phyloP scores from a whole-genome alignment of 2,888 invertebrate species.

The Hesperia comma region DNA sequence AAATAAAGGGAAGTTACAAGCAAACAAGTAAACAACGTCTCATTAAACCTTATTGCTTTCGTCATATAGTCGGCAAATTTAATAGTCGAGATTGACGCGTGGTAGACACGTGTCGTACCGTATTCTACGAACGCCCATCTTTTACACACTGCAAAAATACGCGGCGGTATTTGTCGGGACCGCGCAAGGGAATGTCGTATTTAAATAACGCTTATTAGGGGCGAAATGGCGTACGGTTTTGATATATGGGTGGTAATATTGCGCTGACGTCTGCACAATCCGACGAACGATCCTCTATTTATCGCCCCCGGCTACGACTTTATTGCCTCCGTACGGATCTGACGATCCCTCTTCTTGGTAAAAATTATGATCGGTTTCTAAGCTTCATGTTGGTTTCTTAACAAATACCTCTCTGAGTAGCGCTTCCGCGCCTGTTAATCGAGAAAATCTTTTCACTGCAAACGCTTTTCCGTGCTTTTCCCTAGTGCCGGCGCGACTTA shows the following conservation, averaged over 20 bases:
- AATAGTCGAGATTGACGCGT: constrained; percentile 38
- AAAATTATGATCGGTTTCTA: constrained; percentile 39
- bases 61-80: constrained; percentile 37
- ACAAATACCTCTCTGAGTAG: constrained; percentile 12
- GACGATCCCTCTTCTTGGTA: constrained; percentile 36
- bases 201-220: constrained; percentile 21
- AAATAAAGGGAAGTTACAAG: constrained; percentile 47
- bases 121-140: constrained; percentile 30
- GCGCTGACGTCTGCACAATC: constrained; percentile 36
- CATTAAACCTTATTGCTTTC: constrained; percentile 41
- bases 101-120: constrained; percentile 43
- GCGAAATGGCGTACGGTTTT: constrained; percentile 30
- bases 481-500: no score
- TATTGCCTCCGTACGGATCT: constrained; percentile 52
- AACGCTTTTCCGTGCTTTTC: no score
- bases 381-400: constrained; percentile 22
- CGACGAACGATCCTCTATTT: constrained; percentile 49
- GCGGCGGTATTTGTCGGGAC: constrained; percentile 21
- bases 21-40: constrained; percentile 44
- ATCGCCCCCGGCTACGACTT: constrained; percentile 55
- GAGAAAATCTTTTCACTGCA: background rate
- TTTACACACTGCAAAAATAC: constrained; percentile 11
- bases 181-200: constrained; percentile 33
- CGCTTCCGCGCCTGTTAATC: background rate
- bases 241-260: constrained; percentile 35